Evolutionary conservation across 2,113 vertebrate genomes (phyloP).

Genomic region (Corythoichthys intestinalis): DNA sequence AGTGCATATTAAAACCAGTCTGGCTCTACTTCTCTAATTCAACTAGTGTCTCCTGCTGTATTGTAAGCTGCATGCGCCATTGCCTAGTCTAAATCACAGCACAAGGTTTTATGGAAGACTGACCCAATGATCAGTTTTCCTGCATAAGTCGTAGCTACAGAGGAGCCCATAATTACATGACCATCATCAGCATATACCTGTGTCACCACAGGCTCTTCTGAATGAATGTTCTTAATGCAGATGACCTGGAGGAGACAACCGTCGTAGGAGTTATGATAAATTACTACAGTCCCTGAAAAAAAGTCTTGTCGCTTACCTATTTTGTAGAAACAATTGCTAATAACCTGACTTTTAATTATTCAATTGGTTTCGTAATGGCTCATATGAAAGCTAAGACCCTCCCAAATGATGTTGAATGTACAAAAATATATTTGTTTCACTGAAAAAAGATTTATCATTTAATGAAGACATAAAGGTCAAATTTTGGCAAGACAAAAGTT

Average conservation of each 20-base stretch:
- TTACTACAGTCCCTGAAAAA: too few species aligned
- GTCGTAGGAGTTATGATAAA: not conserved
- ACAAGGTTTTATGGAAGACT: conserved; percentile 83
- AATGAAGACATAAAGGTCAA: too few species aligned
- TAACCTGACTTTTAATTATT: too few species aligned
- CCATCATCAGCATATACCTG: conserved; percentile 82
- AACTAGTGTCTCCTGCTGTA: not conserved
- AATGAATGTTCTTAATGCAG: conserved; percentile 82
- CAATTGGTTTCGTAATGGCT: too few species aligned
- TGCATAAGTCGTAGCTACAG: conserved; percentile 74
- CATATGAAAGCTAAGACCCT: too few species aligned
- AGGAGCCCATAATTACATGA: conserved; percentile 79
- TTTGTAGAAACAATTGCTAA: too few species aligned
- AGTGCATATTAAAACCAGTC: not conserved
- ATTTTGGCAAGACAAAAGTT: too few species aligned
- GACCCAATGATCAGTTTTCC: conserved; percentile 85
- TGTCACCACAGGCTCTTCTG: conserved; percentile 77
- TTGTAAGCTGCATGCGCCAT: not conserved
- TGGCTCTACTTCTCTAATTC: not conserved
- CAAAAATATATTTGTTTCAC: too few species aligned
- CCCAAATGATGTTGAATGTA: too few species aligned
- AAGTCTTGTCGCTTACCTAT: too few species aligned
- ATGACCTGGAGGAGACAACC: conserved; percentile 67
- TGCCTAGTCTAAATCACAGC: conserved; percentile 75
- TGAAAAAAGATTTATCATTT: too few species aligned